These are phyloP conservation scores for Drosophila albomicans DNA, from an alignment of 1,140 invertebrate species.

Conservation along the genomic window DNA sequence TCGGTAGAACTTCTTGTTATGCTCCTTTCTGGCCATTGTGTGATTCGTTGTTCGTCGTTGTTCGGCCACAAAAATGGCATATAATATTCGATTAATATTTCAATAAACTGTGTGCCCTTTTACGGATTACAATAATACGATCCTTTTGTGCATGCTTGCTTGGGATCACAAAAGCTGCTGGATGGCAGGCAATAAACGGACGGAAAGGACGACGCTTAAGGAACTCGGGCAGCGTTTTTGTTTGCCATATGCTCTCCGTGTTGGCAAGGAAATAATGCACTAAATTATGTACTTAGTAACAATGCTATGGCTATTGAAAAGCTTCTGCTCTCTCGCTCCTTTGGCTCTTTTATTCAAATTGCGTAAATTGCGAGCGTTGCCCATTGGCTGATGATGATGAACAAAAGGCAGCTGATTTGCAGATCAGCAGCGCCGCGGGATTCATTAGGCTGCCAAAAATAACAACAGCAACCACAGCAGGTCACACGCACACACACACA, in stretches of 20 bases:
- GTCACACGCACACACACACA: constrained; percentile 15
- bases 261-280: constrained; percentile 21
- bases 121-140: constrained; percentile 68
- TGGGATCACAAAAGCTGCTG: constrained; percentile 11
- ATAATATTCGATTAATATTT: constrained; percentile 81
- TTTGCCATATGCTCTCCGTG: background rate
- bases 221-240: constrained; percentile 14
- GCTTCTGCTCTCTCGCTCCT: background rate
- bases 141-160: constrained; percentile 58
- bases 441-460: constrained; percentile 58
- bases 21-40: constrained; percentile 38
- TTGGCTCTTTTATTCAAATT: constrained; percentile 3
- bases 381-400: constrained; percentile 46
- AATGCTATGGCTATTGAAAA: constrained; percentile 32
- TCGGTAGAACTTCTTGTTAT: constrained; percentile 11
- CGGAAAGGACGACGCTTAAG: constrained; percentile 33
- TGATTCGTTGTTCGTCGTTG: constrained; percentile 8
- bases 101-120: constrained; percentile 72
- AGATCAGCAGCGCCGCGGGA: constrained; percentile 24
- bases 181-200: constrained; percentile 20
- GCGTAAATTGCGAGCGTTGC: constrained; percentile 52
- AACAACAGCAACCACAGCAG: constrained; percentile 32
- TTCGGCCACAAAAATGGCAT: constrained; percentile 50
- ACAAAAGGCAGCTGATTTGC: constrained; percentile 66
- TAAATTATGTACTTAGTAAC: constrained; percentile 58